phyloP scores from a whole-genome alignment of 1,140 invertebrate genomes.

The Lucilia cuprina region DNA sequence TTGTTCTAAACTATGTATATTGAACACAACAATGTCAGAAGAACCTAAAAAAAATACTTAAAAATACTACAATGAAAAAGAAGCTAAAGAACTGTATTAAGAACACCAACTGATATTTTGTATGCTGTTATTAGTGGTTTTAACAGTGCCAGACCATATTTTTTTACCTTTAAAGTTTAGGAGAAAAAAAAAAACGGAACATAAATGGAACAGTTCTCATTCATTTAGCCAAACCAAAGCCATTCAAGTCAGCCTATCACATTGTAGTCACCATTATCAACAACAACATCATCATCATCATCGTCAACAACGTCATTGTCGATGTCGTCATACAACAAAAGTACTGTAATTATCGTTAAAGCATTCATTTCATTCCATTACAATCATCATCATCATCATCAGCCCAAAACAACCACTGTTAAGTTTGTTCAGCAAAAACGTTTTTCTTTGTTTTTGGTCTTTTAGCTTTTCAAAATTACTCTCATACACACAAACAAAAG shows the following conservation, averaged over 20 bases:
- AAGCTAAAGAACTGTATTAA: background rate
- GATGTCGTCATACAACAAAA: background rate
- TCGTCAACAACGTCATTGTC: too few relatives aligned
- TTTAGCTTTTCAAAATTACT: background rate
- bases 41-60: background rate
- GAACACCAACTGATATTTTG: conserved; percentile 6
- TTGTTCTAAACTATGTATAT: background rate
- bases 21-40: conserved; percentile 1
- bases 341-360: background rate
- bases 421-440: background rate
- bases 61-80: background rate
- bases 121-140: background rate
- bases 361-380: background rate
- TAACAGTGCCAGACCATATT: background rate
- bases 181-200: background rate
- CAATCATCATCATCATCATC: background rate
- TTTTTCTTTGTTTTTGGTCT: background rate
- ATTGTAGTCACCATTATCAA: background rate
- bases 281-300: background rate
- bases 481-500: background rate
- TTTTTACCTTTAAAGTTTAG: background rate
- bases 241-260: background rate
- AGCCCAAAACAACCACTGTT: background rate
- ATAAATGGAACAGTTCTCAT: background rate
- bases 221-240: background rate